These are phyloP conservation scores for Graptemys geographica DNA, from an alignment of 2,797 vertebrate genomes.

Conservation along the genomic window DNA sequence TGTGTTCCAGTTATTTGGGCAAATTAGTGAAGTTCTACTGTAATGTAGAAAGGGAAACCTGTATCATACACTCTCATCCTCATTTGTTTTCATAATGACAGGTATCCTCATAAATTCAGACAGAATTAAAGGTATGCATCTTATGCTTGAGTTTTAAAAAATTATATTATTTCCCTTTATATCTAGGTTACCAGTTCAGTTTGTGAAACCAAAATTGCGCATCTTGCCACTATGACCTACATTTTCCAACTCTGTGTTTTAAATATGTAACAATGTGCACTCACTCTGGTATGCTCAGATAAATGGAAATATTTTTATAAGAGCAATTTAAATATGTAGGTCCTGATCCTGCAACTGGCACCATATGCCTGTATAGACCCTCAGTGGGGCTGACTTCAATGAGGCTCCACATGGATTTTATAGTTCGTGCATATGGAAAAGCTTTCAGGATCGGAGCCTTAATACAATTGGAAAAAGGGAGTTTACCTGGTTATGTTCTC, in stretches of 20 bases:
- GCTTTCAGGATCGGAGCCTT: accelerated
- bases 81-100: background rate
- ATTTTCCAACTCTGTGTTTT: background rate
- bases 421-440: background rate
- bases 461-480: background rate
- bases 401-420: background rate
- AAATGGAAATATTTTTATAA: background rate
- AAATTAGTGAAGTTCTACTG: background rate
- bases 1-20: background rate
- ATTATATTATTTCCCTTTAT: background rate
- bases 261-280: background rate
- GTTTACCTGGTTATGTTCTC: background rate
- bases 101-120: background rate
- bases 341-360: accelerated
- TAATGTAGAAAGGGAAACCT: background rate
- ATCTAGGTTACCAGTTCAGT: background rate
- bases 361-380: background rate
- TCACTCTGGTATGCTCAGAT: background rate
- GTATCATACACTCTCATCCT: background rate
- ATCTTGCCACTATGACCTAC: accelerated
- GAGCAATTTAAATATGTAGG: background rate
- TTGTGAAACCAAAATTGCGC: background rate
- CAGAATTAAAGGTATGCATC: background rate
- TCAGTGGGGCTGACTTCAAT: background rate
- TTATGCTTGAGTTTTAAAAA: accelerated